Evolutionary conservation across 2,797 vertebrate genomes (phyloP).

Genomic region (Microctenopoma lineatum): DNA sequence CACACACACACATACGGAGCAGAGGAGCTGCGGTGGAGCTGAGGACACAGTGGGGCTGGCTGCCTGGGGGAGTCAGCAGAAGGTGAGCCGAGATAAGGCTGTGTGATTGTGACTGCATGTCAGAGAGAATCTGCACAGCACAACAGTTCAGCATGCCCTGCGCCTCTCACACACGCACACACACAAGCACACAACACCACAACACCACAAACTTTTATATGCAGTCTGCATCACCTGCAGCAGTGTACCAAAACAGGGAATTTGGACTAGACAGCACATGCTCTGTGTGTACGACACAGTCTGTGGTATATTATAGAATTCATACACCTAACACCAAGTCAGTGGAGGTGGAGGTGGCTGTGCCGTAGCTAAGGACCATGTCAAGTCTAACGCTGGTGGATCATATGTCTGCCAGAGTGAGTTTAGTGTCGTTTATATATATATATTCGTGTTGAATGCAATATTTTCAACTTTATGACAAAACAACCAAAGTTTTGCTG

Average conservation of each 20-base stretch:
- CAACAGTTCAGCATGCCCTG: slow-evolving; percentile 52
- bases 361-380: not conserved
- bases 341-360: no score
- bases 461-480: not conserved
- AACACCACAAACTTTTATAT: slow-evolving; percentile 42
- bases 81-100: slow-evolving; percentile 86
- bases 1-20: slow-evolving; percentile 15
- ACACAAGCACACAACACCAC: slow-evolving; percentile 18
- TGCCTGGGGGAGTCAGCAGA: slow-evolving; percentile 84
- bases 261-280: slow-evolving; percentile 28
- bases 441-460: no score
- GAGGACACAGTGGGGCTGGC: slow-evolving; percentile 75
- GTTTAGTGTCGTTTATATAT: no score
- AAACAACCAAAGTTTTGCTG: not conserved
- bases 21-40: slow-evolving; percentile 56
- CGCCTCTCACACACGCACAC: slow-evolving; percentile 22
- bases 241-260: slow-evolving; percentile 34
- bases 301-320: slow-evolving; percentile 8
- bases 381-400: no score
- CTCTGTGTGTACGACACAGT: slow-evolving; percentile 10
- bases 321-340: not conserved
- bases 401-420: no score
- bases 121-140: slow-evolving; percentile 75
- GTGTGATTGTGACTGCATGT: slow-evolving; percentile 80
- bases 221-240: slow-evolving; percentile 55